These are phyloP conservation scores for Mustela nigripes DNA, from an alignment of 2,113 vertebrate genomes.

Conservation along the genomic window DNA sequence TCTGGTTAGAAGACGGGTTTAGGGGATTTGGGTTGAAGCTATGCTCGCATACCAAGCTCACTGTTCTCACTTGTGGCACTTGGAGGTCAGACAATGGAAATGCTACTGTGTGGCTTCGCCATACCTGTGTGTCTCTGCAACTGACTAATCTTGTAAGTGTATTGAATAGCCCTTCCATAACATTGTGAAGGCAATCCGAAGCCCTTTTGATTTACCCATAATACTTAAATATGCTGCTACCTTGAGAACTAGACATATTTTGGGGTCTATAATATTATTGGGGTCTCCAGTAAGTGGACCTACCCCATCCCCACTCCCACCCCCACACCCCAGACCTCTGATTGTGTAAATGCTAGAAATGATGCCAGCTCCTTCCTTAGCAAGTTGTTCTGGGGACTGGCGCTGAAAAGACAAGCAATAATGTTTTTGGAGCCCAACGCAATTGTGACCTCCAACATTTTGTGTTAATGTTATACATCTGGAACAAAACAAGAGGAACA, in stretches of 20 bases:
- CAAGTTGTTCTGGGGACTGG: not conserved
- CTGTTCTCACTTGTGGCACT: not conserved
- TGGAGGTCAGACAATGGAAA: not conserved
- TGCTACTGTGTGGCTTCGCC: fast-evolving
- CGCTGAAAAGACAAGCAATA: not conserved
- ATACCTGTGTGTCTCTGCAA: not conserved
- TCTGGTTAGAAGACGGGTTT: not conserved
- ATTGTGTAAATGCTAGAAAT: not conserved
- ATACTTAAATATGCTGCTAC: not conserved
- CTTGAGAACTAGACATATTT: not conserved
- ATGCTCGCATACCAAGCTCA: not conserved
- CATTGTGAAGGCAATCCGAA: not conserved
- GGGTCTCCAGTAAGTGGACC: not conserved
- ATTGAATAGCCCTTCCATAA: not conserved
- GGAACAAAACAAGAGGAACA: slow-evolving; percentile 21
- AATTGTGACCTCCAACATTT: not conserved
- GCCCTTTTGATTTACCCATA: not conserved
- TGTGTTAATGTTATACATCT: slow-evolving; percentile 25
- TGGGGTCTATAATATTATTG: not conserved
- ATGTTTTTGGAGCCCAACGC: not conserved
- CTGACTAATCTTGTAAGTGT: not conserved
- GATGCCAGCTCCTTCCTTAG: not conserved
- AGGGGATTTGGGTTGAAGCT: not conserved
- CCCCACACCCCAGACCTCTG: fast-evolving
- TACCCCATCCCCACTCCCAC: not conserved